Evolutionary conservation across 2,113 vertebrate genomes (phyloP), one percentile per base, ranked within the genome.

Genomic region (Epinephelus cyanopodus): DNA sequence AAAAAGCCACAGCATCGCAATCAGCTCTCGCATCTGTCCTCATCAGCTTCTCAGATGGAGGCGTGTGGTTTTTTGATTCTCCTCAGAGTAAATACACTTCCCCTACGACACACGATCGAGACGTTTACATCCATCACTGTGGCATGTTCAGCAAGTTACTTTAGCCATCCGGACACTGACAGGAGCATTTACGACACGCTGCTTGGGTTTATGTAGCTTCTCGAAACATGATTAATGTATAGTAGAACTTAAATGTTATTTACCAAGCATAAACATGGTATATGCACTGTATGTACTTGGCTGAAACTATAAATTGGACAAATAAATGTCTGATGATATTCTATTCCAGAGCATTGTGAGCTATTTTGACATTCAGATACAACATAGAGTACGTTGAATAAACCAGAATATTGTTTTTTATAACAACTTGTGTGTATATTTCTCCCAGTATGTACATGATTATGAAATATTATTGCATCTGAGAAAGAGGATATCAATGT

Each of bases 271-370:
- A 74, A 88, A 89, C 86, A 91, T 87, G 58, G 84, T 92, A 91
- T 90, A 88, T 87, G 89, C 91, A 87, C 83, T 82, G 88, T 92
- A 88, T 84, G 89, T 91, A 91, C 87, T 89, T 90, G 92, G 74
- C 90, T 89, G 87, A 89, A 91, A 83, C 72, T 86, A 72, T 78
- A 74, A 87, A 90, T 85, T 70, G 76, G 84, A 83, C 86, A 75
- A 82, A 82, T 81, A 84, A 68, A 83, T 82, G 86, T 89, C 87
- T 86, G 76, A 87, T 88, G 75, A 86, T 88, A 83, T 89, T 93
- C 79, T 92, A 78, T 88, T 89, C 85, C 81, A 85, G 87, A 91
- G 90, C 92, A 91, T 92, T 84, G 88, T 89, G 92, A 92, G 82
- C 84, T 90, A 91, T 89, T 93, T 91, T 90, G 70, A 84, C 74